These are phyloP conservation scores for Plagodis dolabraria DNA, from an alignment of 2,888 invertebrate genomes.

Conservation along the genomic window DNA sequence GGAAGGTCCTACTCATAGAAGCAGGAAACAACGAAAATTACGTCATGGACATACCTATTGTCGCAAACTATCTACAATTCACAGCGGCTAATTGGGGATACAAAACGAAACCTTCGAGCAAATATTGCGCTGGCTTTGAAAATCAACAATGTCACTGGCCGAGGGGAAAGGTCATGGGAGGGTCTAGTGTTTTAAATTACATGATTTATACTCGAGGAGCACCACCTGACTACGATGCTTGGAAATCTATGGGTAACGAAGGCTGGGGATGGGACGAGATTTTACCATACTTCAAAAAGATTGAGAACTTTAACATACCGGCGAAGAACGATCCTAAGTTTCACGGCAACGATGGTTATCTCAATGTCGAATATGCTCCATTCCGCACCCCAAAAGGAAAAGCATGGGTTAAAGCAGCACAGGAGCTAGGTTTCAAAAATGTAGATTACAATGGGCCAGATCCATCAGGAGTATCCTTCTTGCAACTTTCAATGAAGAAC, in stretches of 20 bases:
- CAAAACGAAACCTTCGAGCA: slow-evolving; percentile 90
- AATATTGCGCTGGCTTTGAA: slow-evolving; percentile 90
- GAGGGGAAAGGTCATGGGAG: slow-evolving; percentile 92
- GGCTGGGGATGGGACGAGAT: slow-evolving; percentile 91
- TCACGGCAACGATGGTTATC: slow-evolving; percentile 84
- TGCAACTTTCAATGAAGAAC: slow-evolving; percentile 87
- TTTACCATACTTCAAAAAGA: slow-evolving; percentile 90
- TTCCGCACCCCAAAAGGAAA: slow-evolving; percentile 79
- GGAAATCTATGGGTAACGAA: slow-evolving; percentile 89
- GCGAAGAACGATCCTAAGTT: slow-evolving; percentile 76
- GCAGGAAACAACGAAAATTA: slow-evolving; percentile 89
- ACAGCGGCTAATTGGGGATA: slow-evolving; percentile 92
- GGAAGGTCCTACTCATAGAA: slow-evolving; percentile 89
- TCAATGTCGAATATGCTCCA: slow-evolving; percentile 83
- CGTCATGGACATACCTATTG: slow-evolving; percentile 90
- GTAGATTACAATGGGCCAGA: slow-evolving; percentile 87
- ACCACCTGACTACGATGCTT: slow-evolving; percentile 89
- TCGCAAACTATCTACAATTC: slow-evolving; percentile 89
- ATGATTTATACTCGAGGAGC: slow-evolving; percentile 92
- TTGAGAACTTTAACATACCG: slow-evolving; percentile 88
- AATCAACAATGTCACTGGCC: slow-evolving; percentile 91
- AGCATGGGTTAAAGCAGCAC: slow-evolving; percentile 86
- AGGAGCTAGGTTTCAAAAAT: slow-evolving; percentile 85
- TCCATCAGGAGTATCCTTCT: slow-evolving; percentile 85
- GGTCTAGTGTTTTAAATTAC: slow-evolving; percentile 91